Evolutionary conservation across 2,797 vertebrate genomes (phyloP), one percentile per base, ranked within the genome.

Genomic region (Dermochelys coriacea): DNA sequence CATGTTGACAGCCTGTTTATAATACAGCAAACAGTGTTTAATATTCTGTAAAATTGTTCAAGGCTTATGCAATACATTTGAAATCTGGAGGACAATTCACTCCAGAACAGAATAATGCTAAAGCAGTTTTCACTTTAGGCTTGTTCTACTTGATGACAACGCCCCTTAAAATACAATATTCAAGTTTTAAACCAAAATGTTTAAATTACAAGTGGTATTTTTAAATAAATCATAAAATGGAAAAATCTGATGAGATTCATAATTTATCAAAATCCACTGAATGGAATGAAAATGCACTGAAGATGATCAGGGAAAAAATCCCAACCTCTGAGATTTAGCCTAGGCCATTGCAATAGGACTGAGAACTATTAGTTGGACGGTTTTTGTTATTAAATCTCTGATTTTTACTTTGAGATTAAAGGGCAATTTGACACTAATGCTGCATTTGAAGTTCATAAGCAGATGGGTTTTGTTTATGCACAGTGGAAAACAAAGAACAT

Each of bases 211-310:
- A 87, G 52, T 86, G 31, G 0, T 37, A 86, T 91, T 81, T 93
- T 85, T 34, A 51, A 82, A 91, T 89, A 59, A 85, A 88, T 86
- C 74, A 91, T 12, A 74, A 45, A 74, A 82, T 94, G 90, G 94
- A 92, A 9, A 95, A 29, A 89, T 79, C n/a, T 80, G 54, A 34
- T 75, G 74, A 87, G 88, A 80, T 92, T 84, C 12, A 45, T 64
- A 82, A 86, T 74, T 92, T 68, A 61, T 21, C 94, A 89, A 94
- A 94, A 97, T 95, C 61, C 2, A 81, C 87, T 41, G 37, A 87
- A 86, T 88, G 95, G 90, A 96, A 96, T 92, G 52, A 92, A 96
- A 95, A 87, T 68, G 89, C 55, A 80, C 57, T 77, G 55, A 82
- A 82, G 15, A 47, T 29, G 45, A 49, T 15, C 74, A 49, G 45